phyloP scores from a whole-genome alignment of 2,113 vertebrate species.

The Irena cyanogastra region DNA sequence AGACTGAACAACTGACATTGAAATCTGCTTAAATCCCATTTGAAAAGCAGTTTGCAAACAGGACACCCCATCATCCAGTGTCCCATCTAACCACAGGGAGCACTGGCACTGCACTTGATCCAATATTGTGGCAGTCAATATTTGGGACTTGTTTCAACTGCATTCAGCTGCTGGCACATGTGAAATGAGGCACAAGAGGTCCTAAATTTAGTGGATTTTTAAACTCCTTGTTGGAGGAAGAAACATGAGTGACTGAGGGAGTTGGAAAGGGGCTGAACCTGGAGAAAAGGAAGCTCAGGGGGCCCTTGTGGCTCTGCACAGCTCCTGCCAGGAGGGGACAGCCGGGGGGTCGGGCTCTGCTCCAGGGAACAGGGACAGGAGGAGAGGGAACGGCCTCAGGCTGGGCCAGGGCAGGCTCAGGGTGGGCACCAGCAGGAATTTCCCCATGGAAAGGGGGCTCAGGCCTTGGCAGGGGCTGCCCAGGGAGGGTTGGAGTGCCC shows the following conservation, averaged over 20 bases:
- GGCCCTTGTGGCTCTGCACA: not conserved
- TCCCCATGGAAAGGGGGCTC: not conserved
- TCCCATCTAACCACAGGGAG: not conserved
- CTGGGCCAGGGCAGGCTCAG: not conserved
- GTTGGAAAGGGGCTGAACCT: not conserved
- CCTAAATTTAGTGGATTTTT: not conserved
- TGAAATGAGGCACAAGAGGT: not conserved
- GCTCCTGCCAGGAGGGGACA: not conserved
- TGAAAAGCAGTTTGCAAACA: not conserved
- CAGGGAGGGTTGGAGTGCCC: not conserved
- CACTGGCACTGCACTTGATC: not conserved
- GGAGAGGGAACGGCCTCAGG: not conserved
- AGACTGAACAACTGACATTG: not conserved
- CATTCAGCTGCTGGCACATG: fast-evolving
- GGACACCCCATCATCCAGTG: not conserved
- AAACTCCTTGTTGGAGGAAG: not conserved
- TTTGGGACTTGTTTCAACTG: not conserved
- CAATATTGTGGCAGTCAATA: not conserved
- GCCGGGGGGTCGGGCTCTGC: not conserved
- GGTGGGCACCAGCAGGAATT: not conserved
- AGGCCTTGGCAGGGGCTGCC: fast-evolving
- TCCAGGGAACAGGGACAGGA: not conserved
- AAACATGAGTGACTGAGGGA: not conserved
- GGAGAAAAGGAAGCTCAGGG: not conserved
- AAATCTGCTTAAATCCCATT: not conserved